Conservation (phyloP, 2,888 invertebrate species). For the Listrodromus nycthemerus region DNA sequence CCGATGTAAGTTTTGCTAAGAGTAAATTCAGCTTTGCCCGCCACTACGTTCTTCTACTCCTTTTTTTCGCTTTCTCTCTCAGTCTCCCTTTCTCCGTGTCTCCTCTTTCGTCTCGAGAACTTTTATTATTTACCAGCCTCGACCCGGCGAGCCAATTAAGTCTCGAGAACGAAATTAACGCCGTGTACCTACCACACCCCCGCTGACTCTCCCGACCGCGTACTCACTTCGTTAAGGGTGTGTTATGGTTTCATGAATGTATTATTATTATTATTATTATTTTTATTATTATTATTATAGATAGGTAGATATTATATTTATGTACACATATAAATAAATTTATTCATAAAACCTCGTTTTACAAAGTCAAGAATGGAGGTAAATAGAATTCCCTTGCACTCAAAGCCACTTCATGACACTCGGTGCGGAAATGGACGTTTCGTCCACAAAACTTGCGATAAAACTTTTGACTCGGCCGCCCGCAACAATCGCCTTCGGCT, state of each 20-base stretch:
- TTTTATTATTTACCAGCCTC: slow-evolving; percentile 61
- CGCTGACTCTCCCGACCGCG: slow-evolving; percentile 16
- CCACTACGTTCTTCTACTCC: slow-evolving; percentile 16
- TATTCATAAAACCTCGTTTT: background rate
- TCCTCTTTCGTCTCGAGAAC: slow-evolving; percentile 38
- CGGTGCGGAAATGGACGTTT: no score
- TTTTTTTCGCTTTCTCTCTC: slow-evolving; percentile 11
- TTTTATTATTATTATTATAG: background rate
- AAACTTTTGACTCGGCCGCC: no score
- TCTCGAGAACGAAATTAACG: slow-evolving; percentile 56
- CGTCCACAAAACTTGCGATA: no score
- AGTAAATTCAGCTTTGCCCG: slow-evolving; percentile 45
- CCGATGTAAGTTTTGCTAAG: slow-evolving; percentile 30
- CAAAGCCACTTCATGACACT: background rate
- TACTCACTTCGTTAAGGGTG: slow-evolving; percentile 48
- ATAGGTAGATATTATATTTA: background rate
- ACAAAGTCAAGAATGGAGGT: background rate
- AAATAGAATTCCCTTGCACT: background rate
- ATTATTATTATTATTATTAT: no score
- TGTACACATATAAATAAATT: background rate
- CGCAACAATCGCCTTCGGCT: no score
- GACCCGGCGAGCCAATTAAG: slow-evolving; percentile 57
- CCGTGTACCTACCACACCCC: slow-evolving; percentile 38
- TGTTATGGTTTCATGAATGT: slow-evolving; percentile 41
- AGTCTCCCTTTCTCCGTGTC: background rate